phyloP scores from a whole-genome alignment of 2,888 invertebrate species.

The Cosmia pyralina region DNA sequence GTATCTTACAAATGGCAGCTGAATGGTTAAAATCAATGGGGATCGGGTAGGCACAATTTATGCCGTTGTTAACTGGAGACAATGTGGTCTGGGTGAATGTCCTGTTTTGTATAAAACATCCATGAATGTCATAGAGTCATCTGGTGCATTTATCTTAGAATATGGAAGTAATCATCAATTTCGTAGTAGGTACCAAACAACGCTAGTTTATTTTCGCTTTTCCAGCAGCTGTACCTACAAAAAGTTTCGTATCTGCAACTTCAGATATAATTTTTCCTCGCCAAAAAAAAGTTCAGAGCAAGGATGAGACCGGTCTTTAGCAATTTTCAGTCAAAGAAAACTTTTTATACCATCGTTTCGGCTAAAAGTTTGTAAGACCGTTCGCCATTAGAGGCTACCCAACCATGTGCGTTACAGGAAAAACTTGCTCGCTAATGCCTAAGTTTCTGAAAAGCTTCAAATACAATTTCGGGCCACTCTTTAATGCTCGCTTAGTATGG shows the following conservation, averaged over 20 bases:
- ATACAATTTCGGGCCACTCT: slow-evolving; percentile 78
- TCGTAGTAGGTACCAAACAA: neutral
- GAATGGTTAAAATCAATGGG: slow-evolving; percentile 55
- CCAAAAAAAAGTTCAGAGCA: slow-evolving; percentile 73
- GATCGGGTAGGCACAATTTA: slow-evolving; percentile 6
- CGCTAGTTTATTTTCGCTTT: neutral
- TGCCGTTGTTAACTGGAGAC: slow-evolving; percentile 5
- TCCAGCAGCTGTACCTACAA: neutral
- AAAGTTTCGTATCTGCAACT: slow-evolving; percentile 13
- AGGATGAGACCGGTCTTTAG: slow-evolving; percentile 78
- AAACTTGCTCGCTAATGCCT: slow-evolving; percentile 82
- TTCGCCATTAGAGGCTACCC: slow-evolving; percentile 85
- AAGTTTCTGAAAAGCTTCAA: slow-evolving; percentile 84
- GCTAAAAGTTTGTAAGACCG: slow-evolving; percentile 76
- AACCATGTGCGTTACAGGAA: slow-evolving; percentile 84
- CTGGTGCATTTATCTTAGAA: neutral
- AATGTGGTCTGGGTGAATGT: neutral
- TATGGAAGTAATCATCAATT: neutral
- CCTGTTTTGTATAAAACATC: neutral
- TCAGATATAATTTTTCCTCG: slow-evolving; percentile 67
- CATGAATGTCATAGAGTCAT: neutral
- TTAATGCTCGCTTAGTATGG: slow-evolving; percentile 66
- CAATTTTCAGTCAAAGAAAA: slow-evolving; percentile 74
- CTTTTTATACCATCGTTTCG: slow-evolving; percentile 70
- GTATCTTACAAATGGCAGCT: slow-evolving; percentile 46